A percentile compares a stretch with the other conserved stretches of the same genome.
These are phyloP conservation scores for Ganaspis brasiliensis DNA, from an alignment of 2,888 invertebrate species.

Conservation along the genomic window DNA sequence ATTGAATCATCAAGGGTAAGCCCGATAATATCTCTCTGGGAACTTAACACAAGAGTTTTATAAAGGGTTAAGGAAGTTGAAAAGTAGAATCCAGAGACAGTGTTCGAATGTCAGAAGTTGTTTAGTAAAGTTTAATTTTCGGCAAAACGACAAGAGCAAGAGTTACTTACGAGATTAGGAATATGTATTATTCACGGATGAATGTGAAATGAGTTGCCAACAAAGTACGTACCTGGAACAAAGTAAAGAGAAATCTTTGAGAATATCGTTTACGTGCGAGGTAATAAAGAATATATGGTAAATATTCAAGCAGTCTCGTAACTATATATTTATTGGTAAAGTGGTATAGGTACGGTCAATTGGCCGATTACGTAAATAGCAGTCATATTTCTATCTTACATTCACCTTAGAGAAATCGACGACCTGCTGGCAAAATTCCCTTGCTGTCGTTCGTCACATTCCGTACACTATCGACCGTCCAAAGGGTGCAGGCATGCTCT, in stretches of 20 bases:
- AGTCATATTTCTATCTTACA: constrained; percentile 59
- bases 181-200: constrained; percentile 43
- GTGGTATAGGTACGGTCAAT: not conserved
- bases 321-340: not conserved
- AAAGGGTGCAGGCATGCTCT: constrained; percentile 54
- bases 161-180: constrained; percentile 42
- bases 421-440: constrained; percentile 57
- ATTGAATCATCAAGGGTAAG: no score
- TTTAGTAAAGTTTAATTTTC: constrained; percentile 39
- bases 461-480: constrained; percentile 60
- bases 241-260: constrained; percentile 10
- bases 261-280: constrained; percentile 33
- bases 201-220: constrained; percentile 38
- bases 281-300: constrained; percentile 38
- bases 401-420: constrained; percentile 57
- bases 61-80: no score
- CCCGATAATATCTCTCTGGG: no score
- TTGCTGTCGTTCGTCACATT: constrained; percentile 58
- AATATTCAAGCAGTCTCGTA: constrained; percentile 27
- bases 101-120: constrained; percentile 34
- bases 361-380: constrained; percentile 53
- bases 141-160: constrained; percentile 37
- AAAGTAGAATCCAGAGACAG: not conserved
- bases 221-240: constrained; percentile 41
- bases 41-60: no score